Conservation (phyloP, 2,113 vertebrate genomes). For the Agapornis roseicollis region DNA sequence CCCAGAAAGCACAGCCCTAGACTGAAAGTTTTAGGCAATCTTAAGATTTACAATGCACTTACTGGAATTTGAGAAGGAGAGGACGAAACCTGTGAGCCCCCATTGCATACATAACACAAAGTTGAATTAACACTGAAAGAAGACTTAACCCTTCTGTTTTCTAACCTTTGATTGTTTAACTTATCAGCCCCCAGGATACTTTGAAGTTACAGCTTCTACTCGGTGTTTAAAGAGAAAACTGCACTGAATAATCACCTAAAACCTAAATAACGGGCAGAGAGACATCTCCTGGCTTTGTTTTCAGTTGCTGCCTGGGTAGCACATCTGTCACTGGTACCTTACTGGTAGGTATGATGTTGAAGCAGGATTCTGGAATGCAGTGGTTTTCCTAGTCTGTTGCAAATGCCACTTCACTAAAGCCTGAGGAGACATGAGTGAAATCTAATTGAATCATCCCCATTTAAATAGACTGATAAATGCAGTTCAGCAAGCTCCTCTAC, state of each 20-base stretch:
- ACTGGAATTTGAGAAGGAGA: background rate
- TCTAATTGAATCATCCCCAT: background rate
- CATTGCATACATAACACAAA: background rate
- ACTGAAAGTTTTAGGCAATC: background rate
- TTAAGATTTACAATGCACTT: background rate
- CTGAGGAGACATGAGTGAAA: background rate
- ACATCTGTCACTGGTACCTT: background rate
- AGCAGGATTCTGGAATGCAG: background rate
- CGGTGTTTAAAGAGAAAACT: background rate
- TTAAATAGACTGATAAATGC: background rate
- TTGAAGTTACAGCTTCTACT: background rate
- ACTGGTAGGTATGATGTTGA: rapidly evolving
- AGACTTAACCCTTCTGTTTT: background rate
- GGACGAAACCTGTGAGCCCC: background rate
- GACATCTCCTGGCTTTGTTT: background rate
- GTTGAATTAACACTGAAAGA: background rate
- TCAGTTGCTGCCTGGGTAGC: background rate
- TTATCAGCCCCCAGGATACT: background rate
- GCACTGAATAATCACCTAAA: background rate
- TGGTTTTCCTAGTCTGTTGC: background rate
- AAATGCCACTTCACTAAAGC: background rate
- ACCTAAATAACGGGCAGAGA: background rate
- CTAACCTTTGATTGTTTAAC: background rate
- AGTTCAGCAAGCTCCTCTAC: background rate
- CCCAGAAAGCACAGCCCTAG: background rate